These are phyloP conservation scores for Ciconia nigra DNA, from an alignment of 2,797 vertebrate genomes.

Conservation along the genomic window DNA sequence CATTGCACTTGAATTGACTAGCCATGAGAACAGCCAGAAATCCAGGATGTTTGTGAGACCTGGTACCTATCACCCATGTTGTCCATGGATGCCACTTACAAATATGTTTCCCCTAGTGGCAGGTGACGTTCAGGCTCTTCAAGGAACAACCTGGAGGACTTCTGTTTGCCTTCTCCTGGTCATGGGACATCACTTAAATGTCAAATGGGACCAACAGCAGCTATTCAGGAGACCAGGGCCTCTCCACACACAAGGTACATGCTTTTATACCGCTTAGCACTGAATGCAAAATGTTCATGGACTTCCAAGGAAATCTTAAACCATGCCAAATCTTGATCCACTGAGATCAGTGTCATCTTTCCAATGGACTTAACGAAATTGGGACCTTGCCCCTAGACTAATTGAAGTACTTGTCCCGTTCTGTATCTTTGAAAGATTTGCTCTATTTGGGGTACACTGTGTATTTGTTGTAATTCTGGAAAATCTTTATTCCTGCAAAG, in stretches of 20 bases:
- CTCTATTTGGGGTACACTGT: not conserved
- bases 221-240: not conserved
- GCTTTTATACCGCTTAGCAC: not conserved
- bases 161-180: not conserved
- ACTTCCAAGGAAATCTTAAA: not conserved
- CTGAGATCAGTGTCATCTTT: not conserved
- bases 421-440: not conserved
- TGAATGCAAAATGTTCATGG: not conserved
- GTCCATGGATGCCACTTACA: not conserved
- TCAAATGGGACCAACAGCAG: not conserved
- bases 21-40: not conserved
- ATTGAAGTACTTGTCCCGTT: not conserved
- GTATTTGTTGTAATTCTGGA: not conserved
- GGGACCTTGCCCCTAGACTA: not conserved
- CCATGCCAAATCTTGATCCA: not conserved
- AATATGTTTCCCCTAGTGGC: not conserved
- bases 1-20: not conserved
- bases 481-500: not conserved
- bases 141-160: not conserved
- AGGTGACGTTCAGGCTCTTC: not conserved
- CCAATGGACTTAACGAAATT: not conserved
- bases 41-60: not conserved
- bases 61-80: not conserved
- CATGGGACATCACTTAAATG: not conserved
- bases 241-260: accelerated